Base-by-base conservation (phyloP, 1,140 invertebrate genomes). In the Lepidurus arcticus region DNA sequence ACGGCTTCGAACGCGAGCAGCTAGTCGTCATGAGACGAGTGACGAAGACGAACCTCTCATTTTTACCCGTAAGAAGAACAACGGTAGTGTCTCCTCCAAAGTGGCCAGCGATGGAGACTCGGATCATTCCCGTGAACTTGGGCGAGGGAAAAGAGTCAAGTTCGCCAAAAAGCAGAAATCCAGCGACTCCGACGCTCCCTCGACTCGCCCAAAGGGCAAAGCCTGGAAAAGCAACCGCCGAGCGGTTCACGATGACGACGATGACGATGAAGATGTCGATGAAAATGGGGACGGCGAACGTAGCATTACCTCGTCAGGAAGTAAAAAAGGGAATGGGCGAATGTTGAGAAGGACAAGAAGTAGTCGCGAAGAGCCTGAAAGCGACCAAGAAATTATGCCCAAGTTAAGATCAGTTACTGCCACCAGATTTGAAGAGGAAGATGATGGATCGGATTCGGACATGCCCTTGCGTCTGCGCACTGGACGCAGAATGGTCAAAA, bases 201-300 rank as follows among this genome's bases (percentile, higher is more conserved):
- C 16, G 1, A 65, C 16, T n/a, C 53, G 13, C 16, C 21, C 53
- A 7, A 65, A 65, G 13, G 53, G 53, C 13, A 65, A 65, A 65
- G 53, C 53, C 9, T 65, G 53, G 53, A 65, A 65, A 65, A 65
- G 53, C 53, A 65, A 65, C 21, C 53, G 53, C 21, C 53, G 53
- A 65, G 21, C 53, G 24, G 79, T 78, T 5, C 76, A 81, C n/a
- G 73, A 81, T 79, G 83, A 82, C 42, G 79, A 79, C 10, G 81
- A 81, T 16, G 79, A 79, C 10, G 81, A 81, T 16, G 81, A 85
- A 65, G 84, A 83, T 81, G 85, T 85, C 75, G 86, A 86, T 1
- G 84, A 85, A 76, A 84, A 85, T 4, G 81, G 82, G 81, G 85
- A 85, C 45, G 76, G 24, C 82, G 84, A 24, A 80, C 4, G 85